A percentile compares a stretch with the other conserved stretches of the same genome.
Evolutionary conservation across 2,888 invertebrate genomes (phyloP).

Genomic region (Glaucopsyche alexis): DNA sequence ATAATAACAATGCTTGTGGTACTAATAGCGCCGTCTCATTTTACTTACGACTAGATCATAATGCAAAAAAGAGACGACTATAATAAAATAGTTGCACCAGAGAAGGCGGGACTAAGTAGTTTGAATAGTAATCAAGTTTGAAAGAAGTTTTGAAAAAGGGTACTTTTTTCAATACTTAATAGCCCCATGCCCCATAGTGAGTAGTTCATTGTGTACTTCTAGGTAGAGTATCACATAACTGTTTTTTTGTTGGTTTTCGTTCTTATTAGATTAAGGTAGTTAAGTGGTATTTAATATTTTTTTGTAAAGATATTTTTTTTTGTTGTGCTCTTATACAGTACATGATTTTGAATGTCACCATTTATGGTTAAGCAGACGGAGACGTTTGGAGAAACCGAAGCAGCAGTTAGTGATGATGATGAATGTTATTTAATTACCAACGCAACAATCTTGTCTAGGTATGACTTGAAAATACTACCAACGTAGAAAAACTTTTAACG

Average conservation of each 20-base stretch:
- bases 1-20: slow-evolving; percentile 71
- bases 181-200: neutral
- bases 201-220: neutral
- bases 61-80: slow-evolving; percentile 51
- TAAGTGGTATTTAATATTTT: too few species aligned
- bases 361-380: too few species aligned
- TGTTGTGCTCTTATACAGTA: too few species aligned
- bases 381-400: too few species aligned
- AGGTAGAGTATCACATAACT: neutral
- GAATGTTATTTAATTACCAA: too few species aligned
- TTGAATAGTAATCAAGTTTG: slow-evolving; percentile 71
- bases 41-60: slow-evolving; percentile 42
- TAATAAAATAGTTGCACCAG: slow-evolving; percentile 45
- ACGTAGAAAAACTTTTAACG: too few species aligned
- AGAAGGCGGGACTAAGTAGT: slow-evolving; percentile 68
- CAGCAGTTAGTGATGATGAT: too few species aligned
- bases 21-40: slow-evolving; percentile 58
- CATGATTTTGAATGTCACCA: too few species aligned
- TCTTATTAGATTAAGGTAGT: neutral
- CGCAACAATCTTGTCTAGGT: too few species aligned
- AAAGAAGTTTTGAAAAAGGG: slow-evolving; percentile 75
- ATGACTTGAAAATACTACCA: too few species aligned
- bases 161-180: slow-evolving; percentile 52
- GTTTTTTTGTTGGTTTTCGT: neutral
- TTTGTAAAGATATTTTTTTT: too few species aligned